phyloP scores from a whole-genome alignment of 1,140 invertebrate genomes.

The Muscidifurax raptorellus region DNA sequence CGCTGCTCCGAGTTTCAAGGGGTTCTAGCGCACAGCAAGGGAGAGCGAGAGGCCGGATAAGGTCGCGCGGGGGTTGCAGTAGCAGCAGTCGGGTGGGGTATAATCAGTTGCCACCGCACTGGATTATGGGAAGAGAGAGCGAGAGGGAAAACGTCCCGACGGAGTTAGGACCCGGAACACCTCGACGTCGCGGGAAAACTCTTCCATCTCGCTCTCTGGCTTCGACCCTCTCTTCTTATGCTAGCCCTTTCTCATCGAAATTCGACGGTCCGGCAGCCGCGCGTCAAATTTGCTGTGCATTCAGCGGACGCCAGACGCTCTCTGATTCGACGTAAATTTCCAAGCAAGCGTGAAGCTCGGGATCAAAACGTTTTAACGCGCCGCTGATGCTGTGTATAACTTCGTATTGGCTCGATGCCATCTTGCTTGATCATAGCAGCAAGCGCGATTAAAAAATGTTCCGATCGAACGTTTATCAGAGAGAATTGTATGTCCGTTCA shows the following conservation, averaged over 20 bases:
- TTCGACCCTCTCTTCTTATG: slow-evolving; percentile 52
- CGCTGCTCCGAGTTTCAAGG: slow-evolving; percentile 15
- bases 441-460: background rate
- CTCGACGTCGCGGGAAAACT: slow-evolving; percentile 62
- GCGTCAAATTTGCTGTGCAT: slow-evolving; percentile 53
- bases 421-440: background rate
- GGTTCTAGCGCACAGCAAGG: slow-evolving; percentile 4
- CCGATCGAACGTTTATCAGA: too few relatives aligned
- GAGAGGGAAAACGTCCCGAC: slow-evolving; percentile 61
- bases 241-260: slow-evolving; percentile 54
- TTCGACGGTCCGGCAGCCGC: slow-evolving; percentile 57
- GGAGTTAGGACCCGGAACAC: slow-evolving; percentile 69
- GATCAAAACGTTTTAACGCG: slow-evolving; percentile 21
- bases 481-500: too few relatives aligned
- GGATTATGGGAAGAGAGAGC: slow-evolving; percentile 68
- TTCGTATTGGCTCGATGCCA: too few relatives aligned
- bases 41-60: slow-evolving; percentile 49
- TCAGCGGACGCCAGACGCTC: background rate
- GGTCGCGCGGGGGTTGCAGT: slow-evolving; percentile 25
- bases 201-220: slow-evolving; percentile 55
- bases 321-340: slow-evolving; percentile 24
- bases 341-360: background rate
- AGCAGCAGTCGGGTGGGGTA: slow-evolving; percentile 61
- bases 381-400: too few relatives aligned
- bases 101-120: slow-evolving; percentile 76